These are phyloP conservation scores for Parasteatoda tepidariorum DNA, from an alignment of 1,140 invertebrate species.

Conservation along the genomic window DNA sequence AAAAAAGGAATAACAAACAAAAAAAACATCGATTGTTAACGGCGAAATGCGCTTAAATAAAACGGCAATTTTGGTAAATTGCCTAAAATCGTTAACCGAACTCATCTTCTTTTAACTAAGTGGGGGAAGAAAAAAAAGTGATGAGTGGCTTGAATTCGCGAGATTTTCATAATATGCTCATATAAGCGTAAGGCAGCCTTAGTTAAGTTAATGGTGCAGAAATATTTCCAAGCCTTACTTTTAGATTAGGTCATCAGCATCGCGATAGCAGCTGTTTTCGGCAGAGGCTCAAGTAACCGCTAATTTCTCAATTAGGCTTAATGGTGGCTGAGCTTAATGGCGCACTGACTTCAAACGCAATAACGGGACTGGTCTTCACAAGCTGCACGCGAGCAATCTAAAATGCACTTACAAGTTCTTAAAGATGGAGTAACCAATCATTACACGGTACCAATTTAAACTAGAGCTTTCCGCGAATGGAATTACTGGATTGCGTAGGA, in stretches of 20 bases:
- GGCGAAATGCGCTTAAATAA: too few relatives aligned
- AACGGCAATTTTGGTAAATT: too few relatives aligned
- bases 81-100: too few relatives aligned
- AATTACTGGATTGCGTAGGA: too few relatives aligned
- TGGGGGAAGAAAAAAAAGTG: background rate
- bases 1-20: too few relatives aligned
- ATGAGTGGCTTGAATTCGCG: background rate
- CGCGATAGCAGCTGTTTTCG: constrained; percentile 35
- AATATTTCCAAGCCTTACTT: constrained; percentile 12
- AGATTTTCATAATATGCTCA: background rate
- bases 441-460: too few relatives aligned
- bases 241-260: constrained; percentile 49
- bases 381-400: too few relatives aligned
- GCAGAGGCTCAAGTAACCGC: constrained; percentile 44
- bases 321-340: constrained; percentile 41
- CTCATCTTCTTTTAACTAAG: background rate
- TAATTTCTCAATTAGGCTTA: constrained; percentile 57
- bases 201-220: constrained; percentile 52
- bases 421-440: too few relatives aligned
- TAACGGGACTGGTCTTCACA: background rate
- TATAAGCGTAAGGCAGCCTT: constrained; percentile 18
- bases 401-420: too few relatives aligned
- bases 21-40: too few relatives aligned
- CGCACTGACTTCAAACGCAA: constrained; percentile 23
- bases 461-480: too few relatives aligned